Base-by-base conservation (phyloP, 2,797 vertebrate species). In the Bradypodion pumilum region DNA sequence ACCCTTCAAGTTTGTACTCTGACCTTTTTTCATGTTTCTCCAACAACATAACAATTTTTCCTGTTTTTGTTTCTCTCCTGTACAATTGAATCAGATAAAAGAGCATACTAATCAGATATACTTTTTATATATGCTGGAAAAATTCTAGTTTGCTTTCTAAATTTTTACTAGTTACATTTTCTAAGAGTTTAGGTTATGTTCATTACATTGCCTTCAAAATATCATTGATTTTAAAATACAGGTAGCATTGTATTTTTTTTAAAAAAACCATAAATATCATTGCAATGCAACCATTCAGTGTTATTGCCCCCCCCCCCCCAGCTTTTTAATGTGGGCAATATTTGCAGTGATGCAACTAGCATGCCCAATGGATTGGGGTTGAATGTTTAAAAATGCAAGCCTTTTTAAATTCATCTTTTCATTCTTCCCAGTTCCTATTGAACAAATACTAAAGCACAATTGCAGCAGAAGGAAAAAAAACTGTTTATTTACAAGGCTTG, bases 1-100 rank as follows among this genome's bases (percentile, higher is more conserved):
- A 2, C 4, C 60, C 78, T 35, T 19, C 40, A 16, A 19, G 2
- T 81, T 89, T 59, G 40, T 35, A 76, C n/a, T 84, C 29, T 52
- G 46, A 13, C 75, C 56, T 85, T 87, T 65, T 25, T 81, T 84
- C 77, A 16, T 69, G 29, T 83, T 78, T 35, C 7, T 40, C 68
- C 44, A 15, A n/a, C 49, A 1, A 56, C 32, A 85, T 10, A 10
- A 35, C 0, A 52, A 46, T 21, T 35, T 21, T 13, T 81, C 80
- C 40, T 37, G 13, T 85, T 89, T 56, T 82, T 23, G 66, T 9
- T 16, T 63, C 74, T 3, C 1, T 76, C 9, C 2, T 27, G 29
- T 12, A 65, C 70, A 2, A 63, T 27, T 72, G 59, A 74, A 56
- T 42, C 32, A 25, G 80, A 74, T 7, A 0, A 32, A 19, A 81